These are phyloP conservation scores for Acanthosepion lycidas DNA, from an alignment of 2,888 invertebrate genomes.

Conservation along the genomic window DNA sequence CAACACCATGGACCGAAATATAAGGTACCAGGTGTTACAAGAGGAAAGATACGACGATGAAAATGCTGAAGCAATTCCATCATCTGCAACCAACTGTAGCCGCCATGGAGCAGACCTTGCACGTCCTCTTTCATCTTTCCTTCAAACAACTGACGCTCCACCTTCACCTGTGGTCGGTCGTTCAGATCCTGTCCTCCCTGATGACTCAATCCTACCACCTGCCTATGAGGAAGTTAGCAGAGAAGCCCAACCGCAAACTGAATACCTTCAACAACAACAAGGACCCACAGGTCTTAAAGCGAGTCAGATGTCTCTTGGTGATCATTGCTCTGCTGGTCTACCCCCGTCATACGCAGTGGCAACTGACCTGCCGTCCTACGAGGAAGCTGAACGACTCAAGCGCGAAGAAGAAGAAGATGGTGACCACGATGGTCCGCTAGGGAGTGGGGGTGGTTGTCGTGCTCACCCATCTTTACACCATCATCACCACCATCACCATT, in stretches of 20 bases:
- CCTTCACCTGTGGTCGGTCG: background rate
- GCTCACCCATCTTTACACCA: background rate
- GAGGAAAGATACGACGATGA: slow-evolving; percentile 36
- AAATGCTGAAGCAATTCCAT: background rate
- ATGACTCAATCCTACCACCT: background rate
- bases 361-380: slow-evolving; percentile 91
- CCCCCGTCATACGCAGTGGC: slow-evolving; percentile 90
- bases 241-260: background rate
- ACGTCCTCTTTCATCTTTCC: background rate
- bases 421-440: background rate
- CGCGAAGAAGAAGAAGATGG: slow-evolving; percentile 36
- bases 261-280: background rate
- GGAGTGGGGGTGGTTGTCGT: background rate
- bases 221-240: slow-evolving; percentile 1
- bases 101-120: background rate
- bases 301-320: background rate
- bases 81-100: slow-evolving; percentile 40
- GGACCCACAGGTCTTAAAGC: background rate
- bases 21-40: slow-evolving; percentile 39
- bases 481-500: background rate
- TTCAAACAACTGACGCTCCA: background rate
- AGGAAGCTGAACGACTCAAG: slow-evolving; percentile 92
- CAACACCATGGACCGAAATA: slow-evolving; percentile 39
- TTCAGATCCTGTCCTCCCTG: background rate
- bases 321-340: background rate